Base-by-base conservation (phyloP, 2,797 vertebrate species). In the Schizothorax lantsangensis region DNA sequence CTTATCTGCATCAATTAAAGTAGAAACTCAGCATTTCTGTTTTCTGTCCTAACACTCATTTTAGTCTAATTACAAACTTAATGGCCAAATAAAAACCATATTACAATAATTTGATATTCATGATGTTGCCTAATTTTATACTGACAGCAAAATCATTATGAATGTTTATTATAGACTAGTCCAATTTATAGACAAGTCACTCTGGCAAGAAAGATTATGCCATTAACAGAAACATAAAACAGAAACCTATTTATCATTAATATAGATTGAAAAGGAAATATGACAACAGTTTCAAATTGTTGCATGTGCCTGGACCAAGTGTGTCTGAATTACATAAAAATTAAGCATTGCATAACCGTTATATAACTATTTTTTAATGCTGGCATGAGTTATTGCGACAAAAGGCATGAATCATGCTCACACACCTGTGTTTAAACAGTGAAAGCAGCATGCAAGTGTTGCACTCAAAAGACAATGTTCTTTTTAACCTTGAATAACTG, bases 291-390 rank as follows among this genome's bases (percentile, higher is more conserved):
- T 82, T 47, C 14, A 15, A 79, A 80, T 3, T 17, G 40, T 15
- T 12, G 19, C 36, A 36, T 74, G 40, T 59, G 45, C 85, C 30
- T 33, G 49, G 30, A 66, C 78, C 36, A 73, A 83, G 83, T 33
- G 79, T 83, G 45, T 75, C 30, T 47, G 33, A 84, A 85, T 85
- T 87, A 88, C 45, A 82, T 84, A 87, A 87, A 75, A 88, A 79
- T 54, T 15, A 64, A 84, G 38, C 64, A 54, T 88, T 88, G 80
- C 81, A 79, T 87, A 90, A 87, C 68, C 10, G 26, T 91, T 86
- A 88, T 36, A 80, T 86, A 88, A 91, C 66, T 17, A 47, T 62
- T 75, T 87, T 62, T 21, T 45, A 79, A 79, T 54, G 36, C 84
- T 79, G 47, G 62, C 49, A 47, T 33, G 36, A 59, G 38, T 79